These are phyloP conservation scores for Muscina levida DNA, from an alignment of 2,888 invertebrate species.

Conservation along the genomic window DNA sequence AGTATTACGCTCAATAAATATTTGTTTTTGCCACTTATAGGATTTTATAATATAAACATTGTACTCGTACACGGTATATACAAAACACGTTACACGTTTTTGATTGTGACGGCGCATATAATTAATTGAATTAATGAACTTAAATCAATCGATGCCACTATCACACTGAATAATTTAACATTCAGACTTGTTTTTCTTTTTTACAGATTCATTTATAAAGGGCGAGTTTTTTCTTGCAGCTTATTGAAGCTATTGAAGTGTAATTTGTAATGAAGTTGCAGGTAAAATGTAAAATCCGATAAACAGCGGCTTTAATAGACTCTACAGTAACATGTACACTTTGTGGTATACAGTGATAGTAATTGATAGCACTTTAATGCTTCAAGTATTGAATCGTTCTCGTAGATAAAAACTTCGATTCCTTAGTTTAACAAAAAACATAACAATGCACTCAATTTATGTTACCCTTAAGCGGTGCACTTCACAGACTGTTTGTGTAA, in stretches of 20 bases:
- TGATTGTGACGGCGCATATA: constrained; percentile 41
- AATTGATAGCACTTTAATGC: too few species aligned
- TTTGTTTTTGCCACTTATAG: constrained; percentile 48
- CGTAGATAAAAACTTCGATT: too few species aligned
- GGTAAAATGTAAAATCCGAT: too few species aligned
- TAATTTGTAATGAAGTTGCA: background rate
- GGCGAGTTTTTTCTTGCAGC: background rate
- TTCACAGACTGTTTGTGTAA: too few species aligned
- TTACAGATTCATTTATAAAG: too few species aligned
- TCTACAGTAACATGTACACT: too few species aligned
- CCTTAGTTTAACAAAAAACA: too few species aligned
- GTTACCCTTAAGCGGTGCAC: too few species aligned
- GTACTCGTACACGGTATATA: constrained; percentile 1
- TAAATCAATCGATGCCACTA: constrained; percentile 53
- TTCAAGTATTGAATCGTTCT: too few species aligned
- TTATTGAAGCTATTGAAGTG: background rate
- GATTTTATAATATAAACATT: constrained; percentile 17
- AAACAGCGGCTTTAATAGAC: too few species aligned
- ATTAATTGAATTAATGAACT: constrained; percentile 58
- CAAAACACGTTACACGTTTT: background rate
- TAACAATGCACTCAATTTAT: too few species aligned
- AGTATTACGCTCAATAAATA: constrained; percentile 25
- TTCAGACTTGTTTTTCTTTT: background rate
- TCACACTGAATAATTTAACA: constrained; percentile 38
- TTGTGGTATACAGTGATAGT: too few species aligned